A percentile compares a stretch with the other conserved stretches of the same genome.
Evolutionary conservation across 2,113 vertebrate genomes (phyloP).

Genomic region (Peromyscus californicus): DNA sequence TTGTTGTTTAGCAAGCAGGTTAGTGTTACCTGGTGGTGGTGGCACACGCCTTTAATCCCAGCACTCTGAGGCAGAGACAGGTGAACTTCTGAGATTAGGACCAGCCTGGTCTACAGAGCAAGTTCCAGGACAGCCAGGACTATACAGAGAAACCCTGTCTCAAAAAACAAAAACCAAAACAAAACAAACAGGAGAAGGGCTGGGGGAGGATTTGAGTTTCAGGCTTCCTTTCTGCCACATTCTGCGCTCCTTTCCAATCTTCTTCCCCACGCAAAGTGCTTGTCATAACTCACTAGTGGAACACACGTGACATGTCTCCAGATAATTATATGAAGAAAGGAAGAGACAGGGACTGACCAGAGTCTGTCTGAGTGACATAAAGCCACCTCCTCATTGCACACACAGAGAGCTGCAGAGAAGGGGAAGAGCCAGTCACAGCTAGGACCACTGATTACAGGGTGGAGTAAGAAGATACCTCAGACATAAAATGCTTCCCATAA

Average conservation of each 20-base stretch:
- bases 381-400: neutral
- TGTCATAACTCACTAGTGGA: neutral
- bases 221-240: neutral
- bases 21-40: neutral
- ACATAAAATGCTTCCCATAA: conserved; percentile 48
- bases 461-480: conserved; percentile 22
- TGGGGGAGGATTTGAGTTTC: neutral
- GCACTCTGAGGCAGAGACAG: neutral
- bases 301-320: conserved; percentile 7
- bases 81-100: neutral
- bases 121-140: neutral
- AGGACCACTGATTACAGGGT: neutral
- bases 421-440: neutral
- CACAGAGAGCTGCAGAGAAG: neutral
- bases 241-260: neutral
- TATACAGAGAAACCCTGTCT: neutral
- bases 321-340: conserved; percentile 34
- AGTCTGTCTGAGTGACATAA: neutral
- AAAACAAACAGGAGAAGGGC: neutral
- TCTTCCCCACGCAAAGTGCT: neutral
- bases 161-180: neutral
- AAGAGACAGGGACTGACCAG: neutral
- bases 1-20: neutral
- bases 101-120: neutral
- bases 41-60: neutral